Conservation (phyloP, 2,797 vertebrate species). For the Sandelia bainsii region DNA sequence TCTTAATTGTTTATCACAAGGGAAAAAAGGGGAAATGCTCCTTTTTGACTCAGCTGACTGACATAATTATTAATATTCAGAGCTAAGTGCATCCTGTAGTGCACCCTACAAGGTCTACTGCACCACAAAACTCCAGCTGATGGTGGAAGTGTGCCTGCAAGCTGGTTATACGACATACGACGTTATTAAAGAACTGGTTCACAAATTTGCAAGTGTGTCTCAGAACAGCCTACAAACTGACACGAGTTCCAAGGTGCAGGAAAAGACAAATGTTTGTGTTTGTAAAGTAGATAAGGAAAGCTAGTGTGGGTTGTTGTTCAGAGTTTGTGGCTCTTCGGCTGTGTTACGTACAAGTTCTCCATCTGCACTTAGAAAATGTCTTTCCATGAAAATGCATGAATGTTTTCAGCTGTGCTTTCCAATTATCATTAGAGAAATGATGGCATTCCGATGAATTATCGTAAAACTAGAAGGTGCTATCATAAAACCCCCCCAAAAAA, state of each 20-base stretch:
- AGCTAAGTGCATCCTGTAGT: not conserved
- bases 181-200: too few species aligned
- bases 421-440: too few species aligned
- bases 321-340: not conserved
- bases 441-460: too few species aligned
- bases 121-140: not conserved
- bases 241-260: not conserved
- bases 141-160: not conserved
- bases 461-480: not conserved
- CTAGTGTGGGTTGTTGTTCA: not conserved
- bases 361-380: too few species aligned
- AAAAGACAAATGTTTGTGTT: not conserved
- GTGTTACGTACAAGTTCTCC: too few species aligned
- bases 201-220: too few species aligned
- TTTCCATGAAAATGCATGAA: too few species aligned
- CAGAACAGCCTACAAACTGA: not conserved
- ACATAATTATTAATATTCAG: not conserved
- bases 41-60: not conserved
- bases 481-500: not conserved
- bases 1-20: not conserved
- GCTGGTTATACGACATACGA: not conserved
- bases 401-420: too few species aligned
- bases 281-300: constrained; percentile 3
- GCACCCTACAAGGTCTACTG: not conserved
- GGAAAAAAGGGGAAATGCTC: too few species aligned